Evolutionary conservation across 2,113 vertebrate species (phyloP).

Genomic region (Okapia johnstoni): DNA sequence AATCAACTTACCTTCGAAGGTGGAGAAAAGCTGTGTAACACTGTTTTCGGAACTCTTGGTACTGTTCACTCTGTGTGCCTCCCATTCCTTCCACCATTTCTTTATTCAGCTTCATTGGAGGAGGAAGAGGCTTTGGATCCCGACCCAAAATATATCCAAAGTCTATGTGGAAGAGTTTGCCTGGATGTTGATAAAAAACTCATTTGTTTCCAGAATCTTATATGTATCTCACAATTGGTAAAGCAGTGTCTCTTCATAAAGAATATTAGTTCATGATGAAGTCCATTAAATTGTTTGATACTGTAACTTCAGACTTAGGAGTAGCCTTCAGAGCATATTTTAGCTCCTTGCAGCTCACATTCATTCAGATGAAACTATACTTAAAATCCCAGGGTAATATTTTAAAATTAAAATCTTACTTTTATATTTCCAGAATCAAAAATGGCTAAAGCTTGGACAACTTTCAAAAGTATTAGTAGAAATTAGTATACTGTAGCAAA

Average conservation of each 20-base stretch:
- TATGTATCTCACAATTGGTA: neutral
- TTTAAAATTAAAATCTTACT: neutral
- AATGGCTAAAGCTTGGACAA: neutral
- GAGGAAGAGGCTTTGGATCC: constrained; percentile 97
- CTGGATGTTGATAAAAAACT: constrained; percentile 75
- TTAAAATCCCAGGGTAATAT: neutral
- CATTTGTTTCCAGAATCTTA: constrained; percentile 18
- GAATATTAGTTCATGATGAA: neutral
- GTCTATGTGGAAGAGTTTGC: constrained; percentile 99
- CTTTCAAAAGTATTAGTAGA: neutral
- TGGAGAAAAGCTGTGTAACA: constrained; percentile 99
- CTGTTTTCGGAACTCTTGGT: constrained; percentile 98
- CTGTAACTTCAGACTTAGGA: neutral
- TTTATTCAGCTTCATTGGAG: constrained; percentile 99
- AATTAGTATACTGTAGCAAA: neutral
- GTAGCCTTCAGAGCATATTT: neutral
- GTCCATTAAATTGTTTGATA: neutral
- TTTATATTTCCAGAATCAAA: neutral
- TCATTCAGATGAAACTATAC: neutral
- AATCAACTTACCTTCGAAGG: constrained; percentile 87
- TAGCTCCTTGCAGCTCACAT: neutral
- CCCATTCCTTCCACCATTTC: constrained; percentile 99
- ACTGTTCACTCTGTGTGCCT: constrained; percentile 97
- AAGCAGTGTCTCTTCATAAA: neutral
- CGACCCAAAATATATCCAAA: constrained; percentile 98